These are phyloP conservation scores for Calephelis virginiensis DNA, from an alignment of 1,140 invertebrate genomes.

Conservation along the genomic window DNA sequence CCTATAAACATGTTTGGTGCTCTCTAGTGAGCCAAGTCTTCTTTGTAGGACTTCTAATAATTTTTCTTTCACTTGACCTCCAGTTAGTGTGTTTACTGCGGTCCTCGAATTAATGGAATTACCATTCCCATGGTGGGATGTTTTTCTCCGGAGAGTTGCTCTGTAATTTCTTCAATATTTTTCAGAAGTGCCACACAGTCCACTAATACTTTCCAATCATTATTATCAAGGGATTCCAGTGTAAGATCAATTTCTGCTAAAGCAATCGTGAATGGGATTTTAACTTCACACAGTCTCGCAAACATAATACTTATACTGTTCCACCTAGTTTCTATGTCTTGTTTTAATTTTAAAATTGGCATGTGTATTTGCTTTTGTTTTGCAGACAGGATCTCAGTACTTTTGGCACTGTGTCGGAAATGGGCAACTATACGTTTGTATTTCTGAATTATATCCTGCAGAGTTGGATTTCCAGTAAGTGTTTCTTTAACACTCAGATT, in stretches of 20 bases:
- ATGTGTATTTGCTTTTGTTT: no score
- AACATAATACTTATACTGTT: conserved; percentile 14
- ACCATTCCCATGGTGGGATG: neutral
- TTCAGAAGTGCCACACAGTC: neutral
- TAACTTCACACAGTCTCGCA: conserved; percentile 15
- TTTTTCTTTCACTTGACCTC: neutral
- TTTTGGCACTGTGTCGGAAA: conserved; percentile 13
- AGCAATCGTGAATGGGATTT: conserved; percentile 13
- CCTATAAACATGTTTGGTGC: neutral
- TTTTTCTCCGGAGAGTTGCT: neutral
- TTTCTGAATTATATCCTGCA: conserved; percentile 5
- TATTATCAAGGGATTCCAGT: conserved; percentile 10
- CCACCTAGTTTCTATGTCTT: conserved; percentile 7
- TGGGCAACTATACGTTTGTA: no score
- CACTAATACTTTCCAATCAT: conserved; percentile 4
- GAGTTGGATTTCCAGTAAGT: conserved; percentile 5
- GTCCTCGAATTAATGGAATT: neutral
- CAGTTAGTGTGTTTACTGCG: neutral
- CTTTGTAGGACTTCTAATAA: conserved; percentile 3
- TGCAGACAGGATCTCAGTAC: conserved; percentile 13
- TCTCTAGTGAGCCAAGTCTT: neutral
- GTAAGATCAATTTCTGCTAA: neutral
- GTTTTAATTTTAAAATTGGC: conserved; percentile 12
- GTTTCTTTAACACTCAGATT: conserved; percentile 18
- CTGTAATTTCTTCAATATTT: conserved; percentile 10